phyloP scores from a whole-genome alignment of 1,140 invertebrate genomes.

The Ridgeia piscesae region DNA sequence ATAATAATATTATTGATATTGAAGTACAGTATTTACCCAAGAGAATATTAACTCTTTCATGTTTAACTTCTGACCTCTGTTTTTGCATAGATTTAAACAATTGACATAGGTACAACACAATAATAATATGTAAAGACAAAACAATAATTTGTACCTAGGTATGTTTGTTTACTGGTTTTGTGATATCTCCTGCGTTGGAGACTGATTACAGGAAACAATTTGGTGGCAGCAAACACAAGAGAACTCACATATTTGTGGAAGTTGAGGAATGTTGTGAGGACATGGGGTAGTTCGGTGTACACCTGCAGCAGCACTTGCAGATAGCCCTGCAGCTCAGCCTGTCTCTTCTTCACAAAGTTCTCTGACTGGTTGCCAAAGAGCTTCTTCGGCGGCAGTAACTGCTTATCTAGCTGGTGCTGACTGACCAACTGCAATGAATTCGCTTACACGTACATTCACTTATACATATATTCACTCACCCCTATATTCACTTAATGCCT shows the following conservation, averaged over 20 bases:
- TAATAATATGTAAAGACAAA: no score
- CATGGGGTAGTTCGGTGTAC: conserved; percentile 43
- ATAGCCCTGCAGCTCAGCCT: conserved; percentile 77
- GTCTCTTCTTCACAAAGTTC: conserved; percentile 80
- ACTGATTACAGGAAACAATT: not conserved
- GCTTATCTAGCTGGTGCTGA: conserved; percentile 63
- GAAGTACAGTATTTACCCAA: not conserved
- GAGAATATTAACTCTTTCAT: not conserved
- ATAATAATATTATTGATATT: not conserved
- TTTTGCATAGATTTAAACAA: no score
- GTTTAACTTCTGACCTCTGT: no score
- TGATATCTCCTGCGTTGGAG: not conserved
- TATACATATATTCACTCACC: no score
- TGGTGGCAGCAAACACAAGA: no score
- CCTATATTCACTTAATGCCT: no score
- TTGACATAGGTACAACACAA: no score
- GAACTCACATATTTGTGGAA: conserved; percentile 58
- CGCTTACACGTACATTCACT: no score
- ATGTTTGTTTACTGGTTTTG: no score
- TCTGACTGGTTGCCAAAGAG: conserved; percentile 78
- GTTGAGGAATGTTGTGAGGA: conserved; percentile 52
- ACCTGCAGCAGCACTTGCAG: conserved; percentile 65
- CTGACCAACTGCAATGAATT: conserved; percentile 16
- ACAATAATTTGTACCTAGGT: no score
- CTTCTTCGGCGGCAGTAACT: conserved; percentile 87